A percentile compares a stretch with the other conserved stretches of the same genome.
Conservation (phyloP, 2,797 vertebrate genomes). For the Tadarida brasiliensis region DNA sequence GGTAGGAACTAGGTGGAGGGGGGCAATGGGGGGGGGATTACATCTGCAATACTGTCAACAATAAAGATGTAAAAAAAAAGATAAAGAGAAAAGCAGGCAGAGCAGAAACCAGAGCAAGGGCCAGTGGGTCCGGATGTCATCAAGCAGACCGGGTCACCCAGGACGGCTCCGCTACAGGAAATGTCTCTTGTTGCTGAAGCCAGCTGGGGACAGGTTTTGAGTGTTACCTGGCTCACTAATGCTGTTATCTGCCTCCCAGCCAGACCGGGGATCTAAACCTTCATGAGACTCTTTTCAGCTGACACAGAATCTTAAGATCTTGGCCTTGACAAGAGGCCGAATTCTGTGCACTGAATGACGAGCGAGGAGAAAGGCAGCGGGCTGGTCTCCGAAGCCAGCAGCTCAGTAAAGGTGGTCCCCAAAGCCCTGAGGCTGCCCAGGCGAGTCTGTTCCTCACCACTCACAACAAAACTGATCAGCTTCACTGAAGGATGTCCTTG, state of each 20-base stretch:
- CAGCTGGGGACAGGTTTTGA: not conserved
- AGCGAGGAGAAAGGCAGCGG: not conserved
- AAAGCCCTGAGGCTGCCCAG: not conserved
- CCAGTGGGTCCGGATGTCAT: fast-evolving
- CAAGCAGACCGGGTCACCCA: not conserved
- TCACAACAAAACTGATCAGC: not conserved
- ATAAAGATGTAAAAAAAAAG: no score
- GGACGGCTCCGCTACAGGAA: not conserved
- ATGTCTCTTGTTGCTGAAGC: not conserved
- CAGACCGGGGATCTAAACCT: not conserved
- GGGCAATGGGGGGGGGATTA: no score
- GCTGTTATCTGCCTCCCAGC: not conserved
- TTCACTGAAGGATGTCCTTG: not conserved
- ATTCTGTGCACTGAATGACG: not conserved
- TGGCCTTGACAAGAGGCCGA: not conserved
- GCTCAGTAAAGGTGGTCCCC: not conserved
- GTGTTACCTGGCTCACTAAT: not conserved
- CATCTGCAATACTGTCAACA: no score
- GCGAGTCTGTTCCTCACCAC: not conserved
- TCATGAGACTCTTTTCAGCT: not conserved
- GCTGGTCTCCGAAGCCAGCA: not conserved
- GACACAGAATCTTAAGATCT: not conserved
- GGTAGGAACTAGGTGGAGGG: no score
- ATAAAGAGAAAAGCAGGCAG: not conserved
- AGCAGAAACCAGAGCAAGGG: not conserved